A percentile compares a stretch with the other conserved stretches of the same genome.
Conservation (phyloP, 92 coral and sea anemone genomes). For the Epizoanthus illoricatus region DNA sequence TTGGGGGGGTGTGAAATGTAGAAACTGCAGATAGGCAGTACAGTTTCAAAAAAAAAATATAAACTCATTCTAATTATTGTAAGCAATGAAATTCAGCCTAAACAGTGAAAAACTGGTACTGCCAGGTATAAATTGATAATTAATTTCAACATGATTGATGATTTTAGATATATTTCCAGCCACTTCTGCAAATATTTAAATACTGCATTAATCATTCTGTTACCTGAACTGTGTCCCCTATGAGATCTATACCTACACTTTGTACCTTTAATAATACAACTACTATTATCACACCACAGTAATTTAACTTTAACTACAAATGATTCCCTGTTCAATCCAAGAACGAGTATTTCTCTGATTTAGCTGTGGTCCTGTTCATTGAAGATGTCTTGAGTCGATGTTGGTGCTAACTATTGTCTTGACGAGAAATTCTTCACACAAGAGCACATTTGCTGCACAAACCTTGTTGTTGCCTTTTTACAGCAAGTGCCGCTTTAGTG, state of each 20-base stretch:
- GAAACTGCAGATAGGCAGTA: too few relatives aligned
- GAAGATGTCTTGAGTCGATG: neutral
- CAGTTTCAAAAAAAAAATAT: too few relatives aligned
- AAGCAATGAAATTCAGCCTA: too few relatives aligned
- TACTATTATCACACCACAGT: neutral
- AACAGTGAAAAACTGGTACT: too few relatives aligned
- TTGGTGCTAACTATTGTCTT: neutral
- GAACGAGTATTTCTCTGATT: neutral
- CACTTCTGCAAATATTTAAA: too few relatives aligned
- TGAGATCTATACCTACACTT: neutral
- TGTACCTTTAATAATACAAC: neutral
- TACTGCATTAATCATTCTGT: too few relatives aligned
- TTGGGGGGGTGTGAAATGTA: too few relatives aligned
- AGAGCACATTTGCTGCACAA: conserved; percentile 59
- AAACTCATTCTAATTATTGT: too few relatives aligned
- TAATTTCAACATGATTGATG: too few relatives aligned
- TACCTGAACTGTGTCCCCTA: too few relatives aligned
- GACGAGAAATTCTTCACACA: conserved; percentile 50
- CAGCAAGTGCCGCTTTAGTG: conserved; percentile 77
- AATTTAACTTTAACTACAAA: neutral
- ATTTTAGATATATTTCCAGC: too few relatives aligned
- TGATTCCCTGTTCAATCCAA: neutral
- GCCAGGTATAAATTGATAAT: too few relatives aligned
- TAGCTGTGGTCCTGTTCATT: conserved; percentile 1
- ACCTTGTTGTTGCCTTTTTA: conserved; percentile 58